These are phyloP conservation scores for Pongo abelii DNA, from an alignment of 2,113 vertebrate genomes.

Conservation along the genomic window DNA sequence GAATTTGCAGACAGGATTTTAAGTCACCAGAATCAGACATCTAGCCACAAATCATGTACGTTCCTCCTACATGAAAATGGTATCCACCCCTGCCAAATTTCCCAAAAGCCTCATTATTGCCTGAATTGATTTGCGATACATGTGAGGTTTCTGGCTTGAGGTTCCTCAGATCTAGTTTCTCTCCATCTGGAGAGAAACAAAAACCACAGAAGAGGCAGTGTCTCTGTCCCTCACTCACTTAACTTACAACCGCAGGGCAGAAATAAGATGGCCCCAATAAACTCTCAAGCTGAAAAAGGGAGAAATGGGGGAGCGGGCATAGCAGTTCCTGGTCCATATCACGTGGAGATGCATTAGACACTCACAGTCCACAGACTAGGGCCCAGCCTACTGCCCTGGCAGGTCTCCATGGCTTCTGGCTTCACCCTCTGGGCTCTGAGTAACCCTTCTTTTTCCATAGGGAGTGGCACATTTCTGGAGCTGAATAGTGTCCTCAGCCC, in stretches of 20 bases:
- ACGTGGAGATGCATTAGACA: background rate
- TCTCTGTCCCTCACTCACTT: background rate
- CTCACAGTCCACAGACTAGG: too few species aligned
- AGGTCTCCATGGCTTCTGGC: background rate
- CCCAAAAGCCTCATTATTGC: fast-evolving
- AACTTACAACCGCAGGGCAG: background rate
- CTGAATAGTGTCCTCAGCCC: background rate
- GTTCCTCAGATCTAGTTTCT: background rate
- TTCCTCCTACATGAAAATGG: background rate
- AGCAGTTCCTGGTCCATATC: fast-evolving
- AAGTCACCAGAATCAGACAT: background rate
- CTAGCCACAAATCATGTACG: background rate
- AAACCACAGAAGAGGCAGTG: background rate
- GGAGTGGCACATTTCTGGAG: background rate
- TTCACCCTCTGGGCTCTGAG: too few species aligned
- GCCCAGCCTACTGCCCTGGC: fast-evolving
- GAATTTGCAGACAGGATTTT: background rate
- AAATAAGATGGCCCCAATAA: fast-evolving
- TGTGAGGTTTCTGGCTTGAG: background rate
- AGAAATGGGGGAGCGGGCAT: too few species aligned
- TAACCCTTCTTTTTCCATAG: background rate
- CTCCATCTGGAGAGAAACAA: background rate
- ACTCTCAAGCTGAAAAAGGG: background rate
- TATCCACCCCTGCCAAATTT: too few species aligned
- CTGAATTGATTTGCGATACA: background rate